Evolutionary conservation across 2,888 invertebrate species (phyloP).

Genomic region (Bellardia pandia): DNA sequence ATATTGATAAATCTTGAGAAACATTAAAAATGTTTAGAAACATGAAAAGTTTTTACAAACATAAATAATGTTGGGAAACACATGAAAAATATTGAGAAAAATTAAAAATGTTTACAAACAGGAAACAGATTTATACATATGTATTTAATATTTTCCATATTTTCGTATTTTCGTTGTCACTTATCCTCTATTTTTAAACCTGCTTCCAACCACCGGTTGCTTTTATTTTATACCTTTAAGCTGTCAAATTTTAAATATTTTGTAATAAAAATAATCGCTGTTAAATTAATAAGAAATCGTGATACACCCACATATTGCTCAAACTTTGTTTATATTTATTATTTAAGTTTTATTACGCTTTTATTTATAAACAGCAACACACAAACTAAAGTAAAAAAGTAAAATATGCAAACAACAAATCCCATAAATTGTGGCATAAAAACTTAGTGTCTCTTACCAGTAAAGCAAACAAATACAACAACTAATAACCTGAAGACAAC

Average conservation of each 20-base stretch:
- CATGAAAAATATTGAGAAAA: too few species aligned
- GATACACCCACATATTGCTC: conserved; percentile 51
- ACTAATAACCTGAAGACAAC: not conserved
- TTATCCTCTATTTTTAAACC: not conserved
- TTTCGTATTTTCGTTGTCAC: too few species aligned
- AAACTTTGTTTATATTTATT: conserved; percentile 7
- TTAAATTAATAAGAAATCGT: conserved; percentile 36
- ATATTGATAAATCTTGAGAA: too few species aligned
- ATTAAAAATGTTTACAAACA: too few species aligned
- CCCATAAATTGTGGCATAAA: conserved; percentile 27
- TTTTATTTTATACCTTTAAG: not conserved
- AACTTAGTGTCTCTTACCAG: not conserved
- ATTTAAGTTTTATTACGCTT: conserved; percentile 14
- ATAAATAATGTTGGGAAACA: too few species aligned
- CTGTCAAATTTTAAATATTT: conserved; percentile 29
- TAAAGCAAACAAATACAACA: conserved; percentile 15
- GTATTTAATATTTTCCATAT: too few species aligned
- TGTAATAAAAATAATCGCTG: conserved; percentile 21
- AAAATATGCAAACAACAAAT: conserved; percentile 32
- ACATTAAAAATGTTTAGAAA: too few species aligned
- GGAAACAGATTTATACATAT: too few species aligned
- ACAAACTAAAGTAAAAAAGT: not conserved
- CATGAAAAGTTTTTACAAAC: too few species aligned
- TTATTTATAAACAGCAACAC: conserved; percentile 10
- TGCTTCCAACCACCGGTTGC: not conserved